Evolutionary conservation across 1,140 invertebrate genomes (phyloP).

Genomic region (Aphaenogaster floridana): DNA sequence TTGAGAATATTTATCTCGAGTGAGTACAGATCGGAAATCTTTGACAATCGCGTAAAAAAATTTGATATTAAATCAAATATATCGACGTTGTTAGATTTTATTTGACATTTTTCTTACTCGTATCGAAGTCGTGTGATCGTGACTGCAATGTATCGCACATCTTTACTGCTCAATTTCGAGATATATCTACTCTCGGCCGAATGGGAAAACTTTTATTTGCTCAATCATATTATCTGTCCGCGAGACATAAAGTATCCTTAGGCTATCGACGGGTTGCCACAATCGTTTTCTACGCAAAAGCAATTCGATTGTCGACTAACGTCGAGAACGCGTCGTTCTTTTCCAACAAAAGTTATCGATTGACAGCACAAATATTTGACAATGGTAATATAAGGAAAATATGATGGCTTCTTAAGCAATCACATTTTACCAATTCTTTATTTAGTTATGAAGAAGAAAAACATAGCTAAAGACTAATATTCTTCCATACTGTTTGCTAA

Average conservation of each 20-base stretch:
- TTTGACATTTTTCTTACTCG: neutral
- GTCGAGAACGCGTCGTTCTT: neutral
- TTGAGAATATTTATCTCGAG: neutral
- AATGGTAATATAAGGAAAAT: neutral
- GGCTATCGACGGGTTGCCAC: slow-evolving; percentile 28
- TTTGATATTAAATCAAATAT: slow-evolving; percentile 19
- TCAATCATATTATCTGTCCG: slow-evolving; percentile 61
- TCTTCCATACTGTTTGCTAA: neutral
- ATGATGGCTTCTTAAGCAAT: neutral
- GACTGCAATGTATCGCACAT: slow-evolving; percentile 32
- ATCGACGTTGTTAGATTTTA: slow-evolving; percentile 27
- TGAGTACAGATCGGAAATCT: neutral
- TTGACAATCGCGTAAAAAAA: neutral
- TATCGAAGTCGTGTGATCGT: neutral
- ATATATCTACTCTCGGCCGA: slow-evolving; percentile 15
- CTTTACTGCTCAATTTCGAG: slow-evolving; percentile 56
- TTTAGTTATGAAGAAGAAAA: slow-evolving; percentile 9
- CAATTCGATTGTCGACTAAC: slow-evolving; percentile 38
- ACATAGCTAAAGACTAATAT: neutral
- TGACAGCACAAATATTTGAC: slow-evolving; percentile 29
- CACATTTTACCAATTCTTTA: neutral
- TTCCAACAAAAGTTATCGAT: neutral
- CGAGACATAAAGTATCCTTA: slow-evolving; percentile 2
- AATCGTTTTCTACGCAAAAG: slow-evolving; percentile 66
- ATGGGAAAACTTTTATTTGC: slow-evolving; percentile 68